A percentile compares a stretch with the other conserved stretches of the same genome.
These are phyloP conservation scores for Mechanitis mazaeus DNA, from an alignment of 2,888 invertebrate genomes.

Conservation along the genomic window DNA sequence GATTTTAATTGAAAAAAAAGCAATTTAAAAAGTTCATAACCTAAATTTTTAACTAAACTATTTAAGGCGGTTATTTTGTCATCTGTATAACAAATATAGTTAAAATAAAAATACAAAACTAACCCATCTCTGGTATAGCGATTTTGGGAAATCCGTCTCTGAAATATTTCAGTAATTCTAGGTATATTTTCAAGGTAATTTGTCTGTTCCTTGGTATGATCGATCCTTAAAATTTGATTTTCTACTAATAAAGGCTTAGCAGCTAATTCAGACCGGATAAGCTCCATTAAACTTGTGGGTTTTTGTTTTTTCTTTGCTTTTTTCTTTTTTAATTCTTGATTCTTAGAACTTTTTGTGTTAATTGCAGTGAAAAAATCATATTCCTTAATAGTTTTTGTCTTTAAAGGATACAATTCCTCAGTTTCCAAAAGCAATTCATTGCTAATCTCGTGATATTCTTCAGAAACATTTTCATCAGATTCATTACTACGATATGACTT, in stretches of 20 bases:
- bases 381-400: conserved; percentile 40
- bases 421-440: conserved; percentile 38
- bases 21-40: too few relatives aligned
- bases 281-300: conserved; percentile 51
- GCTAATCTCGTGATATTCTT: conserved; percentile 63
- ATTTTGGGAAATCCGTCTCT: conserved; percentile 27
- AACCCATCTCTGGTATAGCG: conserved; percentile 51
- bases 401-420: conserved; percentile 29
- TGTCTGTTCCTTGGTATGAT: conserved; percentile 34
- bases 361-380: conserved; percentile 56
- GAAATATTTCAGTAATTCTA: conserved; percentile 31
- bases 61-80: too few relatives aligned
- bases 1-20: too few relatives aligned
- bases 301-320: conserved; percentile 42
- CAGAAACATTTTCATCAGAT: conserved; percentile 45
- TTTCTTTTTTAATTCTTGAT: conserved; percentile 42
- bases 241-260: conserved; percentile 41
- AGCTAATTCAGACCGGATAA: conserved; percentile 53
- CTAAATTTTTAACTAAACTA: too few relatives aligned
- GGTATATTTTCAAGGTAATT: conserved; percentile 39
- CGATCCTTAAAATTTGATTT: conserved; percentile 43
- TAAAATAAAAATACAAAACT: conserved; percentile 19
- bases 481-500: conserved; percentile 37
- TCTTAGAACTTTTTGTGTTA: conserved; percentile 41
- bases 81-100: too few relatives aligned